Percentiles rank a stretch among this genome's conserved stretches.
Evolutionary conservation across 1,140 invertebrate genomes (phyloP).

Genomic region (Aphis craccivora): DNA sequence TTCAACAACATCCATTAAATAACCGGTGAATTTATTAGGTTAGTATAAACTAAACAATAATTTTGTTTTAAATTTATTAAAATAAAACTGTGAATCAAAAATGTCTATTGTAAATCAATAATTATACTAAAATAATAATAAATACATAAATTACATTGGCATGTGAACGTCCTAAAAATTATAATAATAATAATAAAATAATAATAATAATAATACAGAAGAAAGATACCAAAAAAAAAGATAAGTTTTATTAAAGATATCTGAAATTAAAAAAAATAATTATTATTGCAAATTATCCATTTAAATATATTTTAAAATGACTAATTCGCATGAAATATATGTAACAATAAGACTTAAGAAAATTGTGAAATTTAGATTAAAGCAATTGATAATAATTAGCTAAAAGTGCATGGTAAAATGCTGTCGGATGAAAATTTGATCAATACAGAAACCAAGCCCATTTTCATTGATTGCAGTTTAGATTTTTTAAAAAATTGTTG

Average conservation of each 20-base stretch:
- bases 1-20: neutral
- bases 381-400: neutral
- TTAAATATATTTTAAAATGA: neutral
- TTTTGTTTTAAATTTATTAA: slow-evolving; percentile 39
- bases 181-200: slow-evolving; percentile 2
- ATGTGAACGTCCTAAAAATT: neutral
- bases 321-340: neutral
- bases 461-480: neutral
- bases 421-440: neutral
- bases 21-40: neutral
- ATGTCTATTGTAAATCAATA: slow-evolving; percentile 46
- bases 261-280: neutral
- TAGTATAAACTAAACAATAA: slow-evolving; percentile 26
- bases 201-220: slow-evolving; percentile 19
- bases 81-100: slow-evolving; percentile 48
- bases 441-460: neutral
- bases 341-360: slow-evolving; percentile 19
- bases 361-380: slow-evolving; percentile 2
- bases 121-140: slow-evolving; percentile 48
- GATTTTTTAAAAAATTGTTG: neutral
- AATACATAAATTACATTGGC: slow-evolving; percentile 18
- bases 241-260: neutral
- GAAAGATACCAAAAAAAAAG: neutral
- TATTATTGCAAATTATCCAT: too few relatives aligned
- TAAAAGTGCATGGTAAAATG: neutral